Percentiles rank a stretch among this genome's conserved stretches.
These are phyloP conservation scores for Chloroclysta siterata DNA, from an alignment of 2,888 invertebrate genomes.

Conservation along the genomic window DNA sequence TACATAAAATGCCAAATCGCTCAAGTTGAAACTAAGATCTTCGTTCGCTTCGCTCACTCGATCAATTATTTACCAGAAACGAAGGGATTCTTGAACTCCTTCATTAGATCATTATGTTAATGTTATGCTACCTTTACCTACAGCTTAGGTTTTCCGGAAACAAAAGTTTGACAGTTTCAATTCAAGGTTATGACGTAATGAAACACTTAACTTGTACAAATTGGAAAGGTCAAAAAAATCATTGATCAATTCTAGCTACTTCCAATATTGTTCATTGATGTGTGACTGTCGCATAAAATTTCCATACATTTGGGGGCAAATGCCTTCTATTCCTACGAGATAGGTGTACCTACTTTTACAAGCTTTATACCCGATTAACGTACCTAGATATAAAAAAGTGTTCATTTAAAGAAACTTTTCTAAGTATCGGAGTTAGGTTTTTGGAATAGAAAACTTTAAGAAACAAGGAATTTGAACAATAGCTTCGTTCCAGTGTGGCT, in stretches of 20 bases:
- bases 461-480: no score
- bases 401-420: no score
- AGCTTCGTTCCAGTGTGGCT: no score
- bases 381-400: no score
- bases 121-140: constrained; percentile 7
- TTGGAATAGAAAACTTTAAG: no score
- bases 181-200: constrained; percentile 66
- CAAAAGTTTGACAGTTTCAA: constrained; percentile 52
- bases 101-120: not conserved
- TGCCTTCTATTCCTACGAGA: not conserved
- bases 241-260: constrained; percentile 55
- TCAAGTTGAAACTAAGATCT: no score
- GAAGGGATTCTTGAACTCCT: constrained; percentile 1
- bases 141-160: constrained; percentile 58
- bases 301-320: constrained; percentile 31
- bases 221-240: constrained; percentile 65
- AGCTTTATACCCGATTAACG: no score
- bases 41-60: no score
- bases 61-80: not conserved
- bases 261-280: constrained; percentile 51
- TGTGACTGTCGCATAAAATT: constrained; percentile 49
- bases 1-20: no score
- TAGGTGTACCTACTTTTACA: no score
- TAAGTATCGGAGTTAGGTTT: no score
- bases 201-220: constrained; percentile 64